Conservation (phyloP, 2,888 invertebrate genomes). For the Microctonus brassicae region DNA sequence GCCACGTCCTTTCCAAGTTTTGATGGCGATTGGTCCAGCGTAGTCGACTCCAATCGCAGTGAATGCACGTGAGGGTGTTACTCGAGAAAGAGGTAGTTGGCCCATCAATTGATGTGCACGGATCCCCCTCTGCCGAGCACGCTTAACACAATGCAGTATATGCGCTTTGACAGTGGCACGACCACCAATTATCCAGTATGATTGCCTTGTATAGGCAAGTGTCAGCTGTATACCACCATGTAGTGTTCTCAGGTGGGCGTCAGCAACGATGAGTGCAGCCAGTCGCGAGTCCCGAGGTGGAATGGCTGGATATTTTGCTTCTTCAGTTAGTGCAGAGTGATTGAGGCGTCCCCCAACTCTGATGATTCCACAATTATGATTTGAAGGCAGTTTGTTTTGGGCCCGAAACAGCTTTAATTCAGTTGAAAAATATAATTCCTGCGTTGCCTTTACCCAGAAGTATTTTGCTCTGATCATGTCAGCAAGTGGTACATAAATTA, state of each 20-base stretch:
- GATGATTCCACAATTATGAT: constrained; percentile 21
- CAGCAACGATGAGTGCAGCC: constrained; percentile 21
- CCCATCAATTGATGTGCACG: no score
- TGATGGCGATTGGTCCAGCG: constrained; percentile 38
- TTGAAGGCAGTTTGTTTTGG: not conserved
- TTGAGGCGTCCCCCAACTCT: constrained; percentile 41
- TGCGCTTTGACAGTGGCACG: constrained; percentile 23
- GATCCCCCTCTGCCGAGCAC: constrained; percentile 39
- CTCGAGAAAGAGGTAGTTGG: constrained; percentile 36
- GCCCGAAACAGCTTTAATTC: not conserved
- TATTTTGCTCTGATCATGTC: not conserved
- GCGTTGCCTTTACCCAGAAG: not conserved
- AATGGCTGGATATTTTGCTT: constrained; percentile 39
- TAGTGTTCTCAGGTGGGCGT: constrained; percentile 24
- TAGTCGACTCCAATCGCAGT: constrained; percentile 48
- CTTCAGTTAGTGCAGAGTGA: constrained; percentile 10
- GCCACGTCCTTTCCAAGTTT: constrained; percentile 22
- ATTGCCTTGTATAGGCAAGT: constrained; percentile 4
- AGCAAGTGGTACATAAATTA: not conserved
- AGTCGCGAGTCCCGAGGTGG: constrained; percentile 20
- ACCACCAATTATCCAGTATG: constrained; percentile 35
- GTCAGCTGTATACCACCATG: constrained; percentile 41
- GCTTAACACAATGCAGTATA: constrained; percentile 32
- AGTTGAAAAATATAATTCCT: not conserved
- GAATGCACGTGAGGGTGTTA: constrained; percentile 45